These are phyloP conservation scores for Pomacea maculata DNA, from an alignment of 1,140 invertebrate genomes.

Conservation along the genomic window DNA sequence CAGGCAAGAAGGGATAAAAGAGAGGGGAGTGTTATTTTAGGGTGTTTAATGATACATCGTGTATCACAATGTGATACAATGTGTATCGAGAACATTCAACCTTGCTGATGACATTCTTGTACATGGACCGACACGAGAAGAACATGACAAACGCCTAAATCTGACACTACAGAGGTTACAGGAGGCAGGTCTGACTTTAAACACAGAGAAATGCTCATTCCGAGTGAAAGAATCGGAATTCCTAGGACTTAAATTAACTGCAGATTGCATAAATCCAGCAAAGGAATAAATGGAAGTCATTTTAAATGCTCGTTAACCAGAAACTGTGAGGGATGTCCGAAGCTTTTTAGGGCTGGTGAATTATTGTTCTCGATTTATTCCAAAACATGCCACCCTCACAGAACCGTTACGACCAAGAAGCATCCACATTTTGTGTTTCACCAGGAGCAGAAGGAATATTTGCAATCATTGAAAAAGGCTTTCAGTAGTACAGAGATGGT, in stretches of 20 bases:
- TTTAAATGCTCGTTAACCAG: conserved; percentile 26
- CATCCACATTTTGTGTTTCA: conserved; percentile 17
- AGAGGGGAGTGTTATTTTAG: too few species aligned
- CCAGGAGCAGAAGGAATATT: not conserved
- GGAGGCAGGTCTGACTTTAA: conserved; percentile 32
- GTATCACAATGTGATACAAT: too few species aligned
- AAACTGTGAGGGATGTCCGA: conserved; percentile 20
- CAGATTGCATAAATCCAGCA: conserved; percentile 1
- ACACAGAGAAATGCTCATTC: conserved; percentile 39
- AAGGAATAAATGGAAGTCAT: conserved; percentile 23
- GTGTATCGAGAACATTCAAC: too few species aligned
- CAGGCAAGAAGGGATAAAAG: too few species aligned
- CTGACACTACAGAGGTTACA: conserved; percentile 29
- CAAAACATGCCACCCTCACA: conserved; percentile 28
- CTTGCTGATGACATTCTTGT: conserved; percentile 39
- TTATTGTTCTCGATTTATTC: conserved; percentile 28
- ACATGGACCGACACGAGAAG: conserved; percentile 30
- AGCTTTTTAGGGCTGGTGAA: conserved; percentile 40
- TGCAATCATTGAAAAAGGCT: conserved; percentile 10
- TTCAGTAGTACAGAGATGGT: not conserved
- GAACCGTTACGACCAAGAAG: conserved; percentile 30
- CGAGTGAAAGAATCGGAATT: conserved; percentile 34
- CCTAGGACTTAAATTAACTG: conserved; percentile 32
- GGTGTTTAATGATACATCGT: too few species aligned
- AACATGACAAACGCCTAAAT: conserved; percentile 33